Percentiles rank a stretch among this genome's conserved stretches.
phyloP scores from a whole-genome alignment of 2,888 invertebrate species.

The Steinernema hermaphroditum region DNA sequence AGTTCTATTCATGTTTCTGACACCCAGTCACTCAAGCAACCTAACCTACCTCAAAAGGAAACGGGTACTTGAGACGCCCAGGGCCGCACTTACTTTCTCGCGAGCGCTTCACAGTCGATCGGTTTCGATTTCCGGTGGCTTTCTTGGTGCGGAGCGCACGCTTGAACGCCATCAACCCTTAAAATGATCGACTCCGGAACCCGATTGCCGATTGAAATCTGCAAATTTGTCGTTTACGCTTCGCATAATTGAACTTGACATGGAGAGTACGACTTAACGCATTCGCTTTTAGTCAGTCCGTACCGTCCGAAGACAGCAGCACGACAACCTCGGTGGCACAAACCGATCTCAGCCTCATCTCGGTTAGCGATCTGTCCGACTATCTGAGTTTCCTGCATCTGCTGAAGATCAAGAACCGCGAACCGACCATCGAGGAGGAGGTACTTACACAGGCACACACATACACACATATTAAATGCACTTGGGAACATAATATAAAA shows the following conservation, averaged over 20 bases:
- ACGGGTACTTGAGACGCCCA: not conserved
- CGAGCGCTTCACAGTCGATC: slow-evolving; percentile 7
- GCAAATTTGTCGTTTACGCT: not conserved
- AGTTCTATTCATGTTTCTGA: not conserved
- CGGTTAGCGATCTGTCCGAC: slow-evolving; percentile 27
- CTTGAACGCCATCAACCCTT: slow-evolving; percentile 4
- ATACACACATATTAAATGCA: too few species aligned
- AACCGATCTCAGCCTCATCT: slow-evolving; percentile 19
- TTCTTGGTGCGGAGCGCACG: not conserved
- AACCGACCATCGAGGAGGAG: slow-evolving; percentile 20
- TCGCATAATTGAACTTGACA: slow-evolving; percentile 17
- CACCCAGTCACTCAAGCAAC: not conserved
- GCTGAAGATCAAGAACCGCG: slow-evolving; percentile 28
- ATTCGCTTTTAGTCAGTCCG: not conserved
- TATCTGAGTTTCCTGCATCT: slow-evolving; percentile 26
- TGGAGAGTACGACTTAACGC: too few species aligned
- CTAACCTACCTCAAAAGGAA: not conserved
- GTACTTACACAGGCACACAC: not conserved
- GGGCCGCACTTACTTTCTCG: not conserved
- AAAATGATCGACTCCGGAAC: not conserved
- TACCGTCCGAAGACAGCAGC: slow-evolving; percentile 30
- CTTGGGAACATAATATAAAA: too few species aligned
- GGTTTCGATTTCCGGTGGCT: slow-evolving; percentile 15
- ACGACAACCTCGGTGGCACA: slow-evolving; percentile 21
- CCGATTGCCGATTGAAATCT: not conserved